phyloP scores from a whole-genome alignment of 2,797 vertebrate genomes.

The Amblyopsis hoosieri region DNA sequence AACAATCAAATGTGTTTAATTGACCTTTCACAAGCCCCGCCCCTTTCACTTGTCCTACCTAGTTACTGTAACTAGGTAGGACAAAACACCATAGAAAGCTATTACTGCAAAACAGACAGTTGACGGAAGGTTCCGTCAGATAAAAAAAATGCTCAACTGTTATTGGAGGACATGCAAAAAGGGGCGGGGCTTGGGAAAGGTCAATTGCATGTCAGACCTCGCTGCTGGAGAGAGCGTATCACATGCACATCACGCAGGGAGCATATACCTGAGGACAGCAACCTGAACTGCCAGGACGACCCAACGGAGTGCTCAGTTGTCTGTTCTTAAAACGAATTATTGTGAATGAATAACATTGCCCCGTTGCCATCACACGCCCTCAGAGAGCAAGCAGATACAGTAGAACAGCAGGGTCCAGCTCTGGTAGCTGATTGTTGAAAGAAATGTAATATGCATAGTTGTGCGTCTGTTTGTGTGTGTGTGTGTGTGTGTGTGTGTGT shows the following conservation, averaged over 20 bases:
- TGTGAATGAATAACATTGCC: slow-evolving; percentile 40
- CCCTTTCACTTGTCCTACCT: too few species aligned
- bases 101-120: too few species aligned
- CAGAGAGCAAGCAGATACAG: too few species aligned
- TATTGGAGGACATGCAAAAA: too few species aligned
- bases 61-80: too few species aligned
- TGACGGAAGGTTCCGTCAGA: too few species aligned
- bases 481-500: slow-evolving; percentile 11
- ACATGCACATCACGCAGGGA: slow-evolving; percentile 14
- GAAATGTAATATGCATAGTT: neutral
- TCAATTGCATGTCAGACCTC: neutral
- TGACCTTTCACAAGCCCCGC: too few species aligned
- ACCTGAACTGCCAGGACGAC: slow-evolving; percentile 32
- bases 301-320: slow-evolving; percentile 38
- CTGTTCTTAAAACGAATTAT: slow-evolving; percentile 28
- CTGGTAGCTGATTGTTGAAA: slow-evolving; percentile 33
- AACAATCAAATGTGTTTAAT: slow-evolving; percentile 8
- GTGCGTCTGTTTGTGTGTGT: slow-evolving; percentile 11
- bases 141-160: too few species aligned
- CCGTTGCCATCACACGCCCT: slow-evolving; percentile 30
- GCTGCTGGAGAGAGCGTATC: neutral
- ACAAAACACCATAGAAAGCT: too few species aligned
- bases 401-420: slow-evolving; percentile 21
- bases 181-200: too few species aligned
- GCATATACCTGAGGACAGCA: slow-evolving; percentile 21